A percentile compares a stretch with the other conserved stretches of the same genome.
These are phyloP conservation scores for Laspeyria flexula DNA, from an alignment of 2,888 invertebrate species.

Conservation along the genomic window DNA sequence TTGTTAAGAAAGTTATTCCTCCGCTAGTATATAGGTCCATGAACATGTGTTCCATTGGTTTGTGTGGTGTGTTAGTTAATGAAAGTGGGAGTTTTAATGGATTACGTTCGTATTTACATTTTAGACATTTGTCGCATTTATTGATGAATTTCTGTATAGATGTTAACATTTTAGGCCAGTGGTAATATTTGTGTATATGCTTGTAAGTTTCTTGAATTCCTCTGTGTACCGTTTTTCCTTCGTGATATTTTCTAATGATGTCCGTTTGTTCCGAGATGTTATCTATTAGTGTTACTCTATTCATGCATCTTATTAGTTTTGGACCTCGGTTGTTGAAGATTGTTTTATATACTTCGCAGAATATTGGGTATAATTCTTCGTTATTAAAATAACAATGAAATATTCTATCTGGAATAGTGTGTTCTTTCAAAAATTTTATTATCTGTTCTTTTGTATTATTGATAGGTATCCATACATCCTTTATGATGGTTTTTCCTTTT, in stretches of 20 bases:
- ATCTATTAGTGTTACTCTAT: constrained; percentile 29
- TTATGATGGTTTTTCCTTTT: neutral
- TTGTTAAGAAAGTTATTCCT: constrained; percentile 33
- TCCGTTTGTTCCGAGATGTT: constrained; percentile 19
- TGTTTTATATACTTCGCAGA: constrained; percentile 21
- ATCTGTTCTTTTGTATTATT: constrained; percentile 6
- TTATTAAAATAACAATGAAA: constrained; percentile 9
- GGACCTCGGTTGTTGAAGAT: constrained; percentile 37
- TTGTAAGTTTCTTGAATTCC: constrained; percentile 21
- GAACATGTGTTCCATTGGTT: constrained; percentile 24
- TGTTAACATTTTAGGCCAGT: constrained; percentile 28
- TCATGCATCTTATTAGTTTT: constrained; percentile 27
- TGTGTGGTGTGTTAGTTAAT: constrained; percentile 32
- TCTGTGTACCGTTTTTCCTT: constrained; percentile 18
- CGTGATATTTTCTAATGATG: constrained; percentile 19
- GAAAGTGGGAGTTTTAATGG: constrained; percentile 39
- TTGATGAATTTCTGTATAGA: constrained; percentile 43
- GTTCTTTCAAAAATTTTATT: constrained; percentile 14
- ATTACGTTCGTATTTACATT: constrained; percentile 45
- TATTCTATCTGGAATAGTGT: constrained; percentile 3
- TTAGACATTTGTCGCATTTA: constrained; percentile 40
- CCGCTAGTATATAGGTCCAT: constrained; percentile 29
- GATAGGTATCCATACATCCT: neutral
- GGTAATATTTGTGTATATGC: constrained; percentile 17
- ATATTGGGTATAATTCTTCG: neutral